A percentile compares a stretch with the other conserved stretches of the same genome.
Conservation (phyloP, 2,888 invertebrate genomes). For the Aphidoletes aphidimyza region DNA sequence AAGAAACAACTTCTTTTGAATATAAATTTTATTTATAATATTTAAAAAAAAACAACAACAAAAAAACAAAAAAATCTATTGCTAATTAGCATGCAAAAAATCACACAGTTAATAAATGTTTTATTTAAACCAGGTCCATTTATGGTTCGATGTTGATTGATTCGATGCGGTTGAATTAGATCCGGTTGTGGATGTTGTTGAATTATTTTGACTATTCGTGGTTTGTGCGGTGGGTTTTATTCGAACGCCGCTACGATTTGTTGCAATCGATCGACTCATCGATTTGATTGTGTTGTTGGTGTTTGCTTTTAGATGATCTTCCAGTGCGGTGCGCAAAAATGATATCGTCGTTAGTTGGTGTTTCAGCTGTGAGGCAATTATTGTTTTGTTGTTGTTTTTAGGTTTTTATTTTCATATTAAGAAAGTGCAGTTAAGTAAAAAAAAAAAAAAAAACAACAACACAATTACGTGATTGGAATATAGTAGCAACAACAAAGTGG, state of each 20-base stretch:
- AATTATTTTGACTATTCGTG: not conserved
- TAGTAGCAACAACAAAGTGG: not conserved
- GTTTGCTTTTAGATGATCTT: not conserved
- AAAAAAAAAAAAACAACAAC: no score
- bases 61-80: no score
- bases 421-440: not conserved
- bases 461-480: not conserved
- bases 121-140: slow-evolving; percentile 24
- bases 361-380: slow-evolving; percentile 5
- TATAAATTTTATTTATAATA: not conserved
- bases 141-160: not conserved
- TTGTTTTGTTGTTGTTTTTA: not conserved
- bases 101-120: slow-evolving; percentile 1
- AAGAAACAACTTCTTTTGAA: not conserved
- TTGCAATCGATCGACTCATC: not conserved
- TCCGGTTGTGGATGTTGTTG: not conserved
- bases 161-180: not conserved
- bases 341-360: slow-evolving; percentile 52
- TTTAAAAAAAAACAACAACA: no score
- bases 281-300: not conserved
- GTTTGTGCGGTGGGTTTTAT: not conserved
- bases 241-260: not conserved
- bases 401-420: not conserved
- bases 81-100: not conserved
- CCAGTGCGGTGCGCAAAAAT: slow-evolving; percentile 51